Base-by-base conservation (phyloP, 2,888 invertebrate species). In the Emmelina monodactyla region DNA sequence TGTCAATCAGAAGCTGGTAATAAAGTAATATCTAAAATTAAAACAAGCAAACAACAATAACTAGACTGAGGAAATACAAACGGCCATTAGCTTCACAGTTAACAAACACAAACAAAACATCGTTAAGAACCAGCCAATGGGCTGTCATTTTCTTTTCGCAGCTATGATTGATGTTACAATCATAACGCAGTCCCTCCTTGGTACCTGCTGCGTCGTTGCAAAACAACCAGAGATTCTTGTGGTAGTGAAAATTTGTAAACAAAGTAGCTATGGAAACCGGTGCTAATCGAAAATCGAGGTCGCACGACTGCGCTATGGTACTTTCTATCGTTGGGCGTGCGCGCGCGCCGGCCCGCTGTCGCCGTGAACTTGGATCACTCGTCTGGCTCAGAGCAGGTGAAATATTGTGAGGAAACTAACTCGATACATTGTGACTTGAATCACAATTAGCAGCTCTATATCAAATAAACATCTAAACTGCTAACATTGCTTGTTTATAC, bases 241-340 rank as follows among this genome's bases (percentile, higher is more conserved):
- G 11, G 11, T 25, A 25, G 25, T 25, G 25, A 32, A 31, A 22
- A 32, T 13, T 32, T 32, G 47, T 50, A 57, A 58, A 49, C 47
- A 37, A 28, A 38, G 51, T 50, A 45, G 34, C 54, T 52, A 53
- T 52, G 53, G 52, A 39, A 51, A 56, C 56, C 41, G 53, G 44
- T 52, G 47, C 47, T 46, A 52, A 50, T 55, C 51, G 44, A 46
- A 47, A 44, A 61, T 53, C 44, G 49, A 51, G 61, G 61, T 56
- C 59, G 57, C 34, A 45, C 44, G 45, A 41, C 46, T 35, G 16
- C 56, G 66, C 72, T 69, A 66, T 67, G 25, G 6, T 25, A 25
- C 25, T 25, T 25, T 25, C 25, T 25, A 25, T 7, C 25, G 3
- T n/a, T 25, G 3, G 25, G 25, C 4, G 5, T 10, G 25, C 25